Conservation (phyloP, 2,888 invertebrate species). For the Unio pictorum region DNA sequence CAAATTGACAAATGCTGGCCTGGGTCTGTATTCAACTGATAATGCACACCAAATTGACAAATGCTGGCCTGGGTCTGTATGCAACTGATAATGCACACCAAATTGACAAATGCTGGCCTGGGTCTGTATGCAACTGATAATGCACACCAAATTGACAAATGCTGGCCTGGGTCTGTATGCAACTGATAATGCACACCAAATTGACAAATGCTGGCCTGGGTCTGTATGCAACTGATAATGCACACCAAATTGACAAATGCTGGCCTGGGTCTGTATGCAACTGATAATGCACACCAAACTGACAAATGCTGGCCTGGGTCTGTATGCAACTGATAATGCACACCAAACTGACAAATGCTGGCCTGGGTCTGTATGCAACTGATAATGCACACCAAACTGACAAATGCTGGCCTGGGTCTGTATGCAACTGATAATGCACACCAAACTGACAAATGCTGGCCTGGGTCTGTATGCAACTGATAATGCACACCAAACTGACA, state of each 20-base stretch:
- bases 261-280: no score
- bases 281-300: not conserved
- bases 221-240: no score
- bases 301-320: no score
- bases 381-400: not conserved
- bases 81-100: not conserved
- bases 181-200: not conserved
- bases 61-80: no score
- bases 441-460: not conserved
- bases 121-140: no score
- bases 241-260: not conserved
- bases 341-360: not conserved
- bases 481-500: not conserved
- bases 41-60: not conserved
- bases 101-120: not conserved
- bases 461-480: no score
- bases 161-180: no score
- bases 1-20: not conserved
- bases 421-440: not conserved
- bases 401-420: no score
- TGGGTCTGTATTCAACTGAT: no score
- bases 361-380: no score
- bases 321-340: not conserved
- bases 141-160: not conserved
- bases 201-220: not conserved